Conservation (phyloP, 2,888 invertebrate genomes). For the Cyclophora punctaria region DNA sequence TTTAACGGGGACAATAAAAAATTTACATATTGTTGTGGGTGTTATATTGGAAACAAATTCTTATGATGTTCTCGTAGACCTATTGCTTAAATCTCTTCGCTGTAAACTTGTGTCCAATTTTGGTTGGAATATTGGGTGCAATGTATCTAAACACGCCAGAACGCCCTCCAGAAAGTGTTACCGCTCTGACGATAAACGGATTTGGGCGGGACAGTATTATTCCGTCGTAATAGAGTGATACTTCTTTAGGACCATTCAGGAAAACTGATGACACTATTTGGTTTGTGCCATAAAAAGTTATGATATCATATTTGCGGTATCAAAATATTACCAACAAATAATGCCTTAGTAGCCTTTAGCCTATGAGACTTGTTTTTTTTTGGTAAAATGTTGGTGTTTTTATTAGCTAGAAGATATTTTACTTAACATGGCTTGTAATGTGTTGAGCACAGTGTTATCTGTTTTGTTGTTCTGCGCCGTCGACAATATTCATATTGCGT, state of each 20-base stretch:
- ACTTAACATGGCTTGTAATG: neutral
- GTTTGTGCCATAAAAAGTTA: conserved; percentile 66
- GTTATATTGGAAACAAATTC: too few relatives aligned
- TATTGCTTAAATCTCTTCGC: too few relatives aligned
- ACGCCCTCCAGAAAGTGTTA: conserved; percentile 42
- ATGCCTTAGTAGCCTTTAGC: conserved; percentile 30
- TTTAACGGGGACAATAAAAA: too few relatives aligned
- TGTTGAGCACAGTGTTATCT: too few relatives aligned
- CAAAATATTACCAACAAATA: conserved; percentile 59
- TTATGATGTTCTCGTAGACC: too few relatives aligned
- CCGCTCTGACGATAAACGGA: conserved; percentile 60
- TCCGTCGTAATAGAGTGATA: conserved; percentile 59
- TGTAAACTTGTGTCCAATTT: too few relatives aligned
- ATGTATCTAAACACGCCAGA: conserved; percentile 48
- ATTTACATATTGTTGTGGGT: too few relatives aligned
- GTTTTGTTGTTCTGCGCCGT: neutral
- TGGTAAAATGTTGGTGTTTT: conserved; percentile 3
- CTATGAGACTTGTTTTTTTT: conserved; percentile 30
- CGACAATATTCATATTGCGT: too few relatives aligned
- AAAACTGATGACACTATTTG: conserved; percentile 66
- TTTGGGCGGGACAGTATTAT: conserved; percentile 56
- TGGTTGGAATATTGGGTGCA: conserved; percentile 44
- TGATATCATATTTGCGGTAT: conserved; percentile 56
- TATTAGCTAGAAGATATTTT: neutral
- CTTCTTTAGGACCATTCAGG: conserved; percentile 56